These are phyloP conservation scores for Odontothrips loti DNA, from an alignment of 2,888 invertebrate genomes.

Conservation along the genomic window DNA sequence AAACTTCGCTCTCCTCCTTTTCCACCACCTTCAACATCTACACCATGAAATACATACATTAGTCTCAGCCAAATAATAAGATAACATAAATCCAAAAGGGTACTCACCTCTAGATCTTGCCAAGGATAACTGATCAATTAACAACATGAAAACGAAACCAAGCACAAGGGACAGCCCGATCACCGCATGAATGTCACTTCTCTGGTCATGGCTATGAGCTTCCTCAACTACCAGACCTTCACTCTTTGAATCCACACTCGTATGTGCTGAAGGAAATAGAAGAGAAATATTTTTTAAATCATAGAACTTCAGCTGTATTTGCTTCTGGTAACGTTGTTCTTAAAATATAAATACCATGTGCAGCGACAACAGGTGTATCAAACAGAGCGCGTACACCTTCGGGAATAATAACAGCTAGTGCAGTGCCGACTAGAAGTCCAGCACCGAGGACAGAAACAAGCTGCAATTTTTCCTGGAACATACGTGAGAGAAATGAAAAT, in stretches of 20 bases:
- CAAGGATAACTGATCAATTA: slow-evolving; percentile 80
- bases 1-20: slow-evolving; percentile 51
- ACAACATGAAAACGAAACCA: slow-evolving; percentile 96
- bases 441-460: slow-evolving; percentile 94
- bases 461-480: slow-evolving; percentile 81
- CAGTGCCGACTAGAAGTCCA: slow-evolving; percentile 94
- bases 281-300: neutral
- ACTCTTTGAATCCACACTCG: slow-evolving; percentile 48
- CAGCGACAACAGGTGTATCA: slow-evolving; percentile 6
- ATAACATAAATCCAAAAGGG: slow-evolving; percentile 48
- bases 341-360: no score
- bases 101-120: slow-evolving; percentile 57
- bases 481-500: slow-evolving; percentile 36
- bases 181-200: slow-evolving; percentile 64
- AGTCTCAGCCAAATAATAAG: neutral
- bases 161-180: slow-evolving; percentile 91
- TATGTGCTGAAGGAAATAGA: slow-evolving; percentile 40
- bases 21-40: slow-evolving; percentile 46
- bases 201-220: slow-evolving; percentile 38
- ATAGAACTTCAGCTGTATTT: no score
- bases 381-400: slow-evolving; percentile 89
- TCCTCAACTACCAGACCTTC: slow-evolving; percentile 42
- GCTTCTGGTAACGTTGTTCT: no score
- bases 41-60: neutral
- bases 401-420: slow-evolving; percentile 95